Percentiles rank a stretch among this genome's conserved stretches.
Evolutionary conservation across 2,797 vertebrate species (phyloP).

Genomic region (Moxostoma hubbsi): DNA sequence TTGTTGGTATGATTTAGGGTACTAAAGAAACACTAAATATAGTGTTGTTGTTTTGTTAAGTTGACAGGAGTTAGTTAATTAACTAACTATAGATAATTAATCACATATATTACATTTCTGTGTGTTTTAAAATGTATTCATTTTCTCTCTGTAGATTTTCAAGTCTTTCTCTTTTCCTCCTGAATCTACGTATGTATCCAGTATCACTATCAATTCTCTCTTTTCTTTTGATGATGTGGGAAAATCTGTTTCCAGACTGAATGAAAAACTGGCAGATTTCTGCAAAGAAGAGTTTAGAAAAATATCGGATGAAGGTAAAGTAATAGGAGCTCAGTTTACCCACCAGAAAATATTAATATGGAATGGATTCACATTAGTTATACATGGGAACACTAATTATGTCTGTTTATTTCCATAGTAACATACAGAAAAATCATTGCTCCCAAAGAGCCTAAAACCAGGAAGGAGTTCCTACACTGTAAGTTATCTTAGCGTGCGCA

Average conservation of each 20-base stretch:
- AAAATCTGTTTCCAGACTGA: neutral
- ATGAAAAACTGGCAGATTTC: neutral
- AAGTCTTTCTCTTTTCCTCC: neutral
- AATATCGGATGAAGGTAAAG: neutral
- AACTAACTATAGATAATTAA: too few species aligned
- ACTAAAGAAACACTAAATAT: too few species aligned
- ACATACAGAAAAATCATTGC: neutral
- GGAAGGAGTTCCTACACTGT: neutral
- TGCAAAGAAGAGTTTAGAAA: neutral
- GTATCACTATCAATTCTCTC: neutral
- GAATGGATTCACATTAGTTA: neutral
- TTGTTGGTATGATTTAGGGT: too few species aligned
- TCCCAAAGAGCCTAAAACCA: neutral
- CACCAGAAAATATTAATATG: too few species aligned
- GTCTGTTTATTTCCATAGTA: neutral
- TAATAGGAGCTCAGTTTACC: neutral
- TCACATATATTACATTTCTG: too few species aligned
- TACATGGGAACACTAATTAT: neutral
- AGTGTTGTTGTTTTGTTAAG: too few species aligned
- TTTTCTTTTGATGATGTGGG: neutral
- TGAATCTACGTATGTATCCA: neutral
- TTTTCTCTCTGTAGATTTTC: neutral
- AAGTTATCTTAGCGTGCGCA: neutral
- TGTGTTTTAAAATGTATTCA: neutral
- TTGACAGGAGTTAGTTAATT: too few species aligned